A percentile compares a stretch with the other conserved stretches of the same genome.
These are phyloP conservation scores for Sapajus apella DNA, from an alignment of 2,113 vertebrate species.

Conservation along the genomic window DNA sequence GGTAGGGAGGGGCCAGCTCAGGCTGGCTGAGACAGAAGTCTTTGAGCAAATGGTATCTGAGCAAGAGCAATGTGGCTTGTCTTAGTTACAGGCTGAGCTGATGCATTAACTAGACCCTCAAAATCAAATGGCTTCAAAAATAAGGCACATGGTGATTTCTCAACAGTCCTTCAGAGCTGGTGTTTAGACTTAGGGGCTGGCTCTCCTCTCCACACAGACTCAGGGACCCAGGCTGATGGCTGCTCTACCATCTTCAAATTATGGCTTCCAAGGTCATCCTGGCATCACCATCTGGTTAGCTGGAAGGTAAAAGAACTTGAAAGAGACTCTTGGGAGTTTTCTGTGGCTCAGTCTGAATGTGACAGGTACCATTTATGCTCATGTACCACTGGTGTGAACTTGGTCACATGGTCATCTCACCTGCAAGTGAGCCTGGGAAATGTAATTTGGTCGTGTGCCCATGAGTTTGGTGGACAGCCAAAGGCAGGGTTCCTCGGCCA, in stretches of 20 bases:
- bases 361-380: neutral
- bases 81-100: neutral
- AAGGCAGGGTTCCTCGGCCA: neutral
- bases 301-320: neutral
- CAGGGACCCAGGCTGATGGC: neutral
- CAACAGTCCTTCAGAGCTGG: neutral
- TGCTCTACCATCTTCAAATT: neutral
- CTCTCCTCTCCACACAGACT: neutral
- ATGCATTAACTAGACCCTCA: neutral
- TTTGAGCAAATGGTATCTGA: neutral
- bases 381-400: neutral
- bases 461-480: neutral
- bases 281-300: neutral
- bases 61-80: neutral
- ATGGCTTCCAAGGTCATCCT: neutral
- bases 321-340: neutral
- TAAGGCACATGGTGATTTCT: neutral
- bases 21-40: neutral
- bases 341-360: neutral
- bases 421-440: neutral
- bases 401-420: neutral
- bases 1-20: neutral
- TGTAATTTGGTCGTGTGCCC: neutral
- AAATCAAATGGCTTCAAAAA: neutral
- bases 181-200: neutral